phyloP scores from a whole-genome alignment of 1,140 invertebrate species.

The Cotesia glomerata region DNA sequence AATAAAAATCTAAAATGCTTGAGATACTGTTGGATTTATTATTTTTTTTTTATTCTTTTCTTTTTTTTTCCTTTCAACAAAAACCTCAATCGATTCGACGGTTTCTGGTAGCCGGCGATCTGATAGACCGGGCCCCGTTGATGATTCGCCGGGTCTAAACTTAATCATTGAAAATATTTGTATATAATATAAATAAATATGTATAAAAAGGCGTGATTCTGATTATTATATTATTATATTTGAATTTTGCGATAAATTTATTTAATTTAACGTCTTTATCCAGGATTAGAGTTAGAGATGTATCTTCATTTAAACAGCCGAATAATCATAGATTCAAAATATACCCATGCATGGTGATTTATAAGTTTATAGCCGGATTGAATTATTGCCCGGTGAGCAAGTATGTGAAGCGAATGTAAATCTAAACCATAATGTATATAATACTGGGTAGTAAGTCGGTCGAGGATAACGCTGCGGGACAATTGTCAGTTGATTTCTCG shows the following conservation, averaged over 20 bases:
- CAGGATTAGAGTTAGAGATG: too few relatives aligned
- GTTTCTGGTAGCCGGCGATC: neutral
- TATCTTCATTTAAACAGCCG: too few relatives aligned
- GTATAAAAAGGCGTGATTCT: neutral
- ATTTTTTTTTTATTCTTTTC: neutral
- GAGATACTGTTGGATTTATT: neutral
- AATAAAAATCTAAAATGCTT: neutral
- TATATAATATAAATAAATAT: neutral
- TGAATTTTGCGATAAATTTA: too few relatives aligned
- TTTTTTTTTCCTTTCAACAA: conserved; percentile 7
- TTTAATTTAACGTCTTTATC: too few relatives aligned
- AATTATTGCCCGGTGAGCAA: conserved; percentile 1
- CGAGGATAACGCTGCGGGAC: conserved; percentile 48
- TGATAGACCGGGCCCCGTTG: neutral
- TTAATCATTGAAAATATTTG: neutral
- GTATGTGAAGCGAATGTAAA: neutral
- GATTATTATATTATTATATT: neutral
- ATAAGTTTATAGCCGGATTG: conserved; percentile 1
- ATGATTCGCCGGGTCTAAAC: neutral
- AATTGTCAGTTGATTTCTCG: conserved; percentile 43
- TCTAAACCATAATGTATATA: neutral
- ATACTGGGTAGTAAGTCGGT: conserved; percentile 40
- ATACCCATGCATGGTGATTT: neutral
- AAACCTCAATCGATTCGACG: neutral
- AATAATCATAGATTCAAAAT: too few relatives aligned